Conservation (phyloP, 2,888 invertebrate species). For the Chelonus formosanus region DNA sequence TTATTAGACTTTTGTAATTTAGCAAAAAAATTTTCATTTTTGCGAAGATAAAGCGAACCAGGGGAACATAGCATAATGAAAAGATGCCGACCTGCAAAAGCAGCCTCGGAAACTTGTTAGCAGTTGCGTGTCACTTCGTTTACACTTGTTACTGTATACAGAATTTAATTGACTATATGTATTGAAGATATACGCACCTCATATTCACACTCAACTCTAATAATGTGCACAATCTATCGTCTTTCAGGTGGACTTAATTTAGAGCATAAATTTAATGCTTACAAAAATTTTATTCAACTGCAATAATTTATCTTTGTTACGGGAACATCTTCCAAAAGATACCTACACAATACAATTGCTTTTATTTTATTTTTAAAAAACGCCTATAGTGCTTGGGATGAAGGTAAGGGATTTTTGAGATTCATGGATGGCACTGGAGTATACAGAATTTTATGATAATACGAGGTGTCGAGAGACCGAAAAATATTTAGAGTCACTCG, state of each 20-base stretch:
- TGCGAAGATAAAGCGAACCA: constrained; percentile 23
- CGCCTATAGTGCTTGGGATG: background rate
- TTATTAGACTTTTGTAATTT: too few species aligned
- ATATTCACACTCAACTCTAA: background rate
- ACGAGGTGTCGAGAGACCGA: constrained; percentile 32
- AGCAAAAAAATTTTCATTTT: background rate
- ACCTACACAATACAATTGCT: too few species aligned
- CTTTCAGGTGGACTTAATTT: too few species aligned
- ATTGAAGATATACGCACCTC: constrained; percentile 2
- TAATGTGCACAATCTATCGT: too few species aligned
- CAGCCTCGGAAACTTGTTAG: constrained; percentile 52
- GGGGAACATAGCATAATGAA: constrained; percentile 23
- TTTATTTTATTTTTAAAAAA: too few species aligned
- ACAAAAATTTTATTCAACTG: too few species aligned
- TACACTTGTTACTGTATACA: constrained; percentile 35
- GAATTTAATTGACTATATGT: background rate
- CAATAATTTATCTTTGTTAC: too few species aligned
- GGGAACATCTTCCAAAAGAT: too few species aligned
- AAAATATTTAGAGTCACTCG: constrained; percentile 27
- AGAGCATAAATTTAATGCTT: too few species aligned
- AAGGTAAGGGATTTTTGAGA: constrained; percentile 9
- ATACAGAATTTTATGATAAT: constrained; percentile 36
- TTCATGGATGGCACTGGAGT: background rate
- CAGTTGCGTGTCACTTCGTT: constrained; percentile 54
- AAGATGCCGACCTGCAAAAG: constrained; percentile 46